Evolutionary conservation across 2,888 invertebrate genomes (phyloP).

Genomic region (Epinotia ramella): DNA sequence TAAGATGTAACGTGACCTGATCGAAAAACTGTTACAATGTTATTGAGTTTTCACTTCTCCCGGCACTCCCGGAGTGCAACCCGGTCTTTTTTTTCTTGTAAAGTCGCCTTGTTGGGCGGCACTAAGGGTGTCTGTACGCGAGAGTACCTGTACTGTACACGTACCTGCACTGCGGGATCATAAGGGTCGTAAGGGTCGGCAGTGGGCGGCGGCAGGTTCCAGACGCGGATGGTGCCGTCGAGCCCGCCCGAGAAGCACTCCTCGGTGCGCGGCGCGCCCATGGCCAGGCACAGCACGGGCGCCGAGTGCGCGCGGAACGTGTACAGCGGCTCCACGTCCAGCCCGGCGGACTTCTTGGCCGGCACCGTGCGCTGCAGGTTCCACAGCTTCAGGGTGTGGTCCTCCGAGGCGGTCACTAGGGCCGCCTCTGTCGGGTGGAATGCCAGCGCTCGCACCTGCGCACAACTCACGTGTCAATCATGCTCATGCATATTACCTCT

Average conservation of each 20-base stretch:
- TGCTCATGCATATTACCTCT: background rate
- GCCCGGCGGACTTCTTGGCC: slow-evolving; percentile 97
- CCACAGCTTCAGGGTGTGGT: slow-evolving; percentile 99
- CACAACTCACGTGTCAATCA: background rate
- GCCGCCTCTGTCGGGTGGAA: slow-evolving; percentile 98
- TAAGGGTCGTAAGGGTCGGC: slow-evolving; percentile 99
- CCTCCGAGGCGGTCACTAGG: slow-evolving; percentile 98
- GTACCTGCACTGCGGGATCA: slow-evolving; percentile 94
- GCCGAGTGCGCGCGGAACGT: slow-evolving; percentile 99
- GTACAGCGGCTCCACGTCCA: slow-evolving; percentile 99
- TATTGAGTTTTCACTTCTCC: no score
- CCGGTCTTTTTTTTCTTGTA: no score
- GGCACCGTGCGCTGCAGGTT: slow-evolving; percentile 99
- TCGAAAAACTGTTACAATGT: no score
- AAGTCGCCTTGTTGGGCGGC: no score
- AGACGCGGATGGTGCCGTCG: slow-evolving; percentile 97
- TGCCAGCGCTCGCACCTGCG: slow-evolving; percentile 92
- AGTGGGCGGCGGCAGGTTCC: slow-evolving; percentile 97
- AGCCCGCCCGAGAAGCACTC: slow-evolving; percentile 98
- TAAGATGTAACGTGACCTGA: no score
- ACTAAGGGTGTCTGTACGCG: no score
- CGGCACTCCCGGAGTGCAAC: no score
- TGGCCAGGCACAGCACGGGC: slow-evolving; percentile 96
- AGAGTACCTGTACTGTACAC: no score
- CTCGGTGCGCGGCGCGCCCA: slow-evolving; percentile 97